A percentile compares a stretch with the other conserved stretches of the same genome.
Evolutionary conservation across 2,797 vertebrate species (phyloP).

Genomic region (Rhinophrynus dorsalis): DNA sequence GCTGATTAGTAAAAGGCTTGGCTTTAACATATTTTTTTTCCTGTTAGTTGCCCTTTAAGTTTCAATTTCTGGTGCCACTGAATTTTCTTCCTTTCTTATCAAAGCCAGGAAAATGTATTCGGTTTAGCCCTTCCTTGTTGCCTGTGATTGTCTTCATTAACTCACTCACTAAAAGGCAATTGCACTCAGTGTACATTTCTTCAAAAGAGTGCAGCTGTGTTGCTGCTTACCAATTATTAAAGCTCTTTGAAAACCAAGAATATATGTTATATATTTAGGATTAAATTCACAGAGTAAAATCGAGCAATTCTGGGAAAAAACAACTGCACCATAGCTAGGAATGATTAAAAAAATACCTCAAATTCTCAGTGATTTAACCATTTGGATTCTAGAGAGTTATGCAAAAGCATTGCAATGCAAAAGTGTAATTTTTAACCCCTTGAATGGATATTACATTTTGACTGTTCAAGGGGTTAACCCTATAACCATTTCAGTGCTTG

Average conservation of each 20-base stretch:
- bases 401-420: neutral
- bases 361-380: no score
- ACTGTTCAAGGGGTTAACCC: no score
- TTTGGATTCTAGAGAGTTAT: neutral
- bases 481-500: no score
- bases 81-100: neutral
- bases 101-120: neutral
- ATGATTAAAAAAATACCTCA: no score
- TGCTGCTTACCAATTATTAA: slow-evolving; percentile 13
- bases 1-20: no score
- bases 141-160: slow-evolving; percentile 10
- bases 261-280: slow-evolving; percentile 7
- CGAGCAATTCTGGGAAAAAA: no score
- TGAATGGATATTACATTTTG: no score
- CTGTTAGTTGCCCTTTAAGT: no score
- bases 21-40: no score
- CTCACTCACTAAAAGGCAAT: slow-evolving; percentile 1
- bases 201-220: slow-evolving; percentile 11
- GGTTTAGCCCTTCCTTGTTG: neutral
- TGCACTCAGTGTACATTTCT: neutral
- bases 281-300: no score
- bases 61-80: neutral
- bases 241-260: slow-evolving; percentile 11
- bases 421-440: no score
- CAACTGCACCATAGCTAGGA: no score